A percentile compares a stretch with the other conserved stretches of the same genome.
These are phyloP conservation scores for Hipparchia semele DNA, from an alignment of 2,888 invertebrate genomes.

Conservation along the genomic window DNA sequence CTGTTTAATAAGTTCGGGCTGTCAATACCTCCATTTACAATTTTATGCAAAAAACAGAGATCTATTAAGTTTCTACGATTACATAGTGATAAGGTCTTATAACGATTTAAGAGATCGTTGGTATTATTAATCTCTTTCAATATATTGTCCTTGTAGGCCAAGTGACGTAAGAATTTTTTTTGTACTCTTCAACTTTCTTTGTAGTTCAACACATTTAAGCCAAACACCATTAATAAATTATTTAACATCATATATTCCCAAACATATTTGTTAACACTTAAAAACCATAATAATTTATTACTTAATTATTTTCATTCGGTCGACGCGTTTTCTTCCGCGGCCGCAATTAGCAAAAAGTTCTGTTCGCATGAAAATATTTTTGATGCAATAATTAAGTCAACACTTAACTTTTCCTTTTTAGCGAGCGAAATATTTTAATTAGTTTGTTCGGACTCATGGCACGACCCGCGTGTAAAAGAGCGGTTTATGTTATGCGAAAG, in stretches of 20 bases:
- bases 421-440: constrained; percentile 78
- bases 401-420: constrained; percentile 53
- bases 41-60: too few relatives aligned
- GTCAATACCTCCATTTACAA: too few relatives aligned
- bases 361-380: constrained; percentile 37
- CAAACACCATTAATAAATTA: constrained; percentile 5
- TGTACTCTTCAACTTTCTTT: too few relatives aligned
- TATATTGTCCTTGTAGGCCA: too few relatives aligned
- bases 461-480: constrained; percentile 41
- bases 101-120: too few relatives aligned
- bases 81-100: too few relatives aligned
- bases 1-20: too few relatives aligned
- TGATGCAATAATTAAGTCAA: constrained; percentile 47
- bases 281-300: constrained; percentile 14
- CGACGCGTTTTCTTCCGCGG: constrained; percentile 35
- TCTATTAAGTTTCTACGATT: too few relatives aligned
- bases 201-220: neutral
- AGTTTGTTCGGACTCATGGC: constrained; percentile 59
- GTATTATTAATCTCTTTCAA: too few relatives aligned
- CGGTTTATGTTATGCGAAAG: constrained; percentile 36
- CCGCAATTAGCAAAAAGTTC: constrained; percentile 29
- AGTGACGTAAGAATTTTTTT: too few relatives aligned
- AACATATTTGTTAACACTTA: constrained; percentile 14
- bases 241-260: neutral
- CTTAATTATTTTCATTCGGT: constrained; percentile 40